Percentiles rank a stretch among this genome's conserved stretches.
Evolutionary conservation across 1,140 invertebrate species (phyloP).

Genomic region (Macrosteles quadrilineatus): DNA sequence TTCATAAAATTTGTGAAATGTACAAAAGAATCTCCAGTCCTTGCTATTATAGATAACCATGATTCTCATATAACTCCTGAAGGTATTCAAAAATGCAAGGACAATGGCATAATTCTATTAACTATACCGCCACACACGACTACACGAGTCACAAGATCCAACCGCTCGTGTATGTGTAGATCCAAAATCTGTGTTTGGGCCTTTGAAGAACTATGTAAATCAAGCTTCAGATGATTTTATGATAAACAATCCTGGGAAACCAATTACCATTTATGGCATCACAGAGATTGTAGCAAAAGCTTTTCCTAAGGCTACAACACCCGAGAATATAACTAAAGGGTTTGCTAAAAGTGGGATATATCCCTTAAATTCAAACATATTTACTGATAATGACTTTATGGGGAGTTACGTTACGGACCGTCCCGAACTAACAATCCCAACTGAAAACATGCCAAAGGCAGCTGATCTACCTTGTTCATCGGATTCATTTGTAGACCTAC

Average conservation of each 20-base stretch:
- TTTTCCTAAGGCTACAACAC: slow-evolving; percentile 48
- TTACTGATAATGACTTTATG: slow-evolving; percentile 47
- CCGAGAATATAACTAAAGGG: slow-evolving; percentile 52
- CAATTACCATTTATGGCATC: slow-evolving; percentile 55
- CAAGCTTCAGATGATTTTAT: slow-evolving; percentile 51
- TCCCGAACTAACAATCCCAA: neutral
- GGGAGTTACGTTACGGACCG: slow-evolving; percentile 25
- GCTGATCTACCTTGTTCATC: too few relatives aligned
- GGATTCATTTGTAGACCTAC: too few relatives aligned
- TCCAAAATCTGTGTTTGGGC: slow-evolving; percentile 47
- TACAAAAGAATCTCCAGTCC: slow-evolving; percentile 43
- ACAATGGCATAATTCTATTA: slow-evolving; percentile 46
- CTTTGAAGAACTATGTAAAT: slow-evolving; percentile 50
- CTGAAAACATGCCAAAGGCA: too few relatives aligned
- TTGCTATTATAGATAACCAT: slow-evolving; percentile 52
- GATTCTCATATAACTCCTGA: slow-evolving; percentile 10
- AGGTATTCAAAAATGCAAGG: slow-evolving; percentile 37
- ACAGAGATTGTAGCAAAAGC: slow-evolving; percentile 48
- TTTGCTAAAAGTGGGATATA: slow-evolving; percentile 50
- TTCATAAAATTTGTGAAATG: slow-evolving; percentile 46
- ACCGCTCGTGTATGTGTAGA: too few relatives aligned
- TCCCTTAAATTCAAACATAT: slow-evolving; percentile 48
- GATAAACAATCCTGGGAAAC: slow-evolving; percentile 51
- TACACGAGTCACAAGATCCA: slow-evolving; percentile 53
- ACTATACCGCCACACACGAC: slow-evolving; percentile 53